phyloP scores from a whole-genome alignment of 2,888 invertebrate species.

The Drosophila diplacantha region DNA sequence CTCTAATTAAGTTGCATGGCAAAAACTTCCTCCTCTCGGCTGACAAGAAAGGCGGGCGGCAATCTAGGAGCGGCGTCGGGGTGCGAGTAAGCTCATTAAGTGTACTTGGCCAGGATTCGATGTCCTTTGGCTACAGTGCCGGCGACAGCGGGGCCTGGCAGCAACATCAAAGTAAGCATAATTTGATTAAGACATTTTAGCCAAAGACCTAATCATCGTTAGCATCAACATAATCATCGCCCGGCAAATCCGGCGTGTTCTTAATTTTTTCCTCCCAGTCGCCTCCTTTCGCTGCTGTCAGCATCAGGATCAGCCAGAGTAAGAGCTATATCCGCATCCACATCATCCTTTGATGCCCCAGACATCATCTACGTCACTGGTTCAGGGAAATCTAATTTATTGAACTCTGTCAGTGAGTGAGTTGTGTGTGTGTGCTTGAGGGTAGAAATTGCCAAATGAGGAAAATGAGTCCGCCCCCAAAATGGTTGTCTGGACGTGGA shows the following conservation, averaged over 20 bases:
- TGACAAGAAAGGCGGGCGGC: conserved; percentile 53
- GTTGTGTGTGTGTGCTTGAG: conserved; percentile 24
- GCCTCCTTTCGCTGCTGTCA: conserved; percentile 27
- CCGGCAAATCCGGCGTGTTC: conserved; percentile 49
- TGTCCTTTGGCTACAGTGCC: conserved; percentile 21
- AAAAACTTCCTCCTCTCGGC: conserved; percentile 47
- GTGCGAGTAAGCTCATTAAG: conserved; percentile 68
- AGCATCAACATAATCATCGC: conserved; percentile 67
- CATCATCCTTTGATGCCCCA: conserved; percentile 58
- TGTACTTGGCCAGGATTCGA: conserved; percentile 53
- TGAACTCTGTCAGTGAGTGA: conserved; percentile 55
- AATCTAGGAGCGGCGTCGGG: conserved; percentile 10
- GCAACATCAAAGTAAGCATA: conserved; percentile 74
- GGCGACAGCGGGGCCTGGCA: conserved; percentile 29
- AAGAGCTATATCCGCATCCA: conserved; percentile 15
- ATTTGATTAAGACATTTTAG: conserved; percentile 74
- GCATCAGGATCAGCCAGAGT: conserved; percentile 32
- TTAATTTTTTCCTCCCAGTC: conserved; percentile 21
- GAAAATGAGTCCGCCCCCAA: conserved; percentile 19
- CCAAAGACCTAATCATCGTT: conserved; percentile 72
- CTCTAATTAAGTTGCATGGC: conserved; percentile 70
- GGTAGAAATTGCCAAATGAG: conserved; percentile 16
- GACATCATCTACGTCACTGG: conserved; percentile 61
- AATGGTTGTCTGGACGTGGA: conserved; percentile 25
- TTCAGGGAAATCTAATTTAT: conserved; percentile 59